Evolutionary conservation across 92 coral and sea anemone genomes (phyloP).

Genomic region (Porites rus): DNA sequence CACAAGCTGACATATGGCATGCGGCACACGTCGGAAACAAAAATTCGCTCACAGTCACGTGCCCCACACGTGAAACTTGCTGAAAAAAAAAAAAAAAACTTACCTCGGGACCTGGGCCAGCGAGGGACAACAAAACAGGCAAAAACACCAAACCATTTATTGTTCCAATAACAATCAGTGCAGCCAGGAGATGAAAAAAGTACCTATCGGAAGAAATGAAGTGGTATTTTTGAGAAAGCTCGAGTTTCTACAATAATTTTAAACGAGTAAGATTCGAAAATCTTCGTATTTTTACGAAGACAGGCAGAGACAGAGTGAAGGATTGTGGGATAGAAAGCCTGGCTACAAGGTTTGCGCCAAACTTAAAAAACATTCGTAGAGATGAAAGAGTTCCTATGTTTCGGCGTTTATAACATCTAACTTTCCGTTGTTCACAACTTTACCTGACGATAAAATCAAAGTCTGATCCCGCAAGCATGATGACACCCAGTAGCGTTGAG

Average conservation of each 20-base stretch:
- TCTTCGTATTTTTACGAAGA: not conserved
- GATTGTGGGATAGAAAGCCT: slow-evolving; percentile 19
- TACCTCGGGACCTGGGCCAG: slow-evolving; percentile 97
- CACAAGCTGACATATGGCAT: no score
- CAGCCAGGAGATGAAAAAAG: slow-evolving; percentile 93
- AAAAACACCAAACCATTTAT: slow-evolving; percentile 87
- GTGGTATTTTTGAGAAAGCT: not conserved
- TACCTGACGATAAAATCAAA: slow-evolving; percentile 98
- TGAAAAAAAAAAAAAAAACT: not conserved
- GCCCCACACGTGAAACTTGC: no score
- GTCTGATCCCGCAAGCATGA: slow-evolving; percentile 97
- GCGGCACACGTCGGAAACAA: no score
- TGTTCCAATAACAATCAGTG: slow-evolving; percentile 88
- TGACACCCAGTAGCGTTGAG: slow-evolving; percentile 91
- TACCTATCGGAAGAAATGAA: slow-evolving; percentile 60
- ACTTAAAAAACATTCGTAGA: not conserved
- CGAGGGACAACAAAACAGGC: slow-evolving; percentile 86
- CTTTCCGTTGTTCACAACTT: not conserved
- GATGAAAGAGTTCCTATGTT: not conserved
- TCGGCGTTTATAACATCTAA: no score
- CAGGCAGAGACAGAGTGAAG: not conserved
- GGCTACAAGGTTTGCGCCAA: slow-evolving; percentile 13
- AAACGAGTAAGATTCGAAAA: not conserved
- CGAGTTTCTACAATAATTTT: not conserved
- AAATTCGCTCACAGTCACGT: no score